Evolutionary conservation across 2,888 invertebrate genomes (phyloP), one percentile per base, ranked within the genome.

Genomic region (Nesidiocoris tenuis): DNA sequence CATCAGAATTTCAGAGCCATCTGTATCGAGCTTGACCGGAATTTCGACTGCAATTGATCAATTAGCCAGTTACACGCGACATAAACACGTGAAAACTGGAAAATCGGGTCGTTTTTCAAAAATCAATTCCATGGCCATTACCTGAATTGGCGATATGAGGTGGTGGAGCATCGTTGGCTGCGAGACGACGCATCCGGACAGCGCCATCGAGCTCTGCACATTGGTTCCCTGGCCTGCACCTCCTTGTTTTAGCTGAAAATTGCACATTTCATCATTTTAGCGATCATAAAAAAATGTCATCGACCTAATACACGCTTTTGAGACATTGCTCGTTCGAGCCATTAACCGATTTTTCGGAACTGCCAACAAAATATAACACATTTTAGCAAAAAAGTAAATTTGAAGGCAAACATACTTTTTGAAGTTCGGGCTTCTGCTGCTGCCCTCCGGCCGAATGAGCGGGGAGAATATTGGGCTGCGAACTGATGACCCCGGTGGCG

Each of bases 61-160:
- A n/a, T n/a, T n/a, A n/a, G n/a, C n/a, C n/a, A n/a, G n/a, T n/a
- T n/a, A n/a, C n/a, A n/a, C n/a, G n/a, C n/a, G n/a, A n/a, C n/a
- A n/a, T n/a, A n/a, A n/a, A n/a, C n/a, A n/a, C n/a, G n/a, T n/a
- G n/a, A n/a, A n/a, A n/a, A n/a, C n/a, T n/a, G n/a, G n/a, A n/a
- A n/a, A n/a, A n/a, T n/a, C n/a, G n/a, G n/a, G n/a, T n/a, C n/a
- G n/a, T n/a, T n/a, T n/a, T n/a, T n/a, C n/a, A n/a, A n/a, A n/a
- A n/a, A n/a, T n/a, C n/a, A n/a, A n/a, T n/a, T n/a, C n/a, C n/a
- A n/a, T n/a, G n/a, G n/a, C n/a, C 24, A 81, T 82, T 83, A 89
- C 89, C 85, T 91, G 91, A 79, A 91, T 82, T 0, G 90, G 90
- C 81, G 89, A 90, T 79, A 92, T 88, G 80, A 92, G 88, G 84